A percentile compares a stretch with the other conserved stretches of the same genome.
Conservation (phyloP, 2,888 invertebrate genomes). For the Stenichneumon culpator region DNA sequence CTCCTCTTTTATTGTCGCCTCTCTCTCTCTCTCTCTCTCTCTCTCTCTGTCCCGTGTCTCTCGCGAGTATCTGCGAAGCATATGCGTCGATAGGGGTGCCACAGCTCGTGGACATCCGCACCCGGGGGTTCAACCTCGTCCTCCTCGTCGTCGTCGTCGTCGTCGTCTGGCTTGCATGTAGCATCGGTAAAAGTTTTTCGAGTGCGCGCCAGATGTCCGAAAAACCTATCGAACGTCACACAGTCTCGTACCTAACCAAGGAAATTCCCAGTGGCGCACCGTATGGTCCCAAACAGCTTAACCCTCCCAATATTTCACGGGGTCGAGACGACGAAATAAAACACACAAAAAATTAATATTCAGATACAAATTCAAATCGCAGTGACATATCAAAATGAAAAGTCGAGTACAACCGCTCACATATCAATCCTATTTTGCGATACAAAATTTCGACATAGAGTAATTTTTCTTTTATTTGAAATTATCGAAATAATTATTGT, state of each 20-base stretch:
- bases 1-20: conserved; percentile 8
- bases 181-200: conserved; percentile 56
- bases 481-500: too few relatives aligned
- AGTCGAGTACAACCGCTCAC: not conserved
- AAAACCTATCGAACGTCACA: conserved; percentile 26
- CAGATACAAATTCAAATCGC: not conserved
- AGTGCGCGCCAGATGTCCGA: conserved; percentile 81
- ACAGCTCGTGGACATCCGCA: conserved; percentile 28
- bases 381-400: not conserved
- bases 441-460: too few relatives aligned
- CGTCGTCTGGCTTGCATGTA: conserved; percentile 29
- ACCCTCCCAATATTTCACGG: not conserved
- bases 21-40: conserved; percentile 14
- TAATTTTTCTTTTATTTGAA: too few relatives aligned
- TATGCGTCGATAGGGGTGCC: conserved; percentile 82
- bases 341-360: not conserved
- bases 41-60: conserved; percentile 56
- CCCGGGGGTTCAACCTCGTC: conserved; percentile 32
- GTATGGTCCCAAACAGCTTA: conserved; percentile 51
- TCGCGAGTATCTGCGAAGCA: conserved; percentile 80
- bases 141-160: conserved; percentile 9
- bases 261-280: conserved; percentile 78
- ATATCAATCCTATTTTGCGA: not conserved
- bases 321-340: not conserved
- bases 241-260: conserved; percentile 66